Evolutionary conservation across 1,140 invertebrate species (phyloP).

Genomic region (Drosophila prosaltans): DNA sequence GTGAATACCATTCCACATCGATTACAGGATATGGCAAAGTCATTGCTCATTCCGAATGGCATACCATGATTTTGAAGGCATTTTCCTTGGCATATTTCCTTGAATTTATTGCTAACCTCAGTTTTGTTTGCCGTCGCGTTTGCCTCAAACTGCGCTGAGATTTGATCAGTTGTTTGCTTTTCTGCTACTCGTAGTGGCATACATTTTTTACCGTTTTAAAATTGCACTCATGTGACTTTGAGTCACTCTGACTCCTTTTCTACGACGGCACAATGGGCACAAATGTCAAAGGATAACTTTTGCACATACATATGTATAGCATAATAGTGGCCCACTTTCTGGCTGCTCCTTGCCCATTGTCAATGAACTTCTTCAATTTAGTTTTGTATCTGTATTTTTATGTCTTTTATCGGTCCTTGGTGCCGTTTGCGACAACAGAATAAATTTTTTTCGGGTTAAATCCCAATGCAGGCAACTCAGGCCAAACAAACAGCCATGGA

Average conservation of each 20-base stretch:
- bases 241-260: not conserved
- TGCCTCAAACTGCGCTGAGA: conserved; percentile 48
- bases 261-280: conserved; percentile 40
- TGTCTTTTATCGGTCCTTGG: conserved; percentile 50
- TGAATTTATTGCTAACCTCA: conserved; percentile 58
- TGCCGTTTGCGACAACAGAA: conserved; percentile 58
- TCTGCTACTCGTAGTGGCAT: conserved; percentile 23
- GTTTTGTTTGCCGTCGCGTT: conserved; percentile 35
- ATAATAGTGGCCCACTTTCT: not conserved
- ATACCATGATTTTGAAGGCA: conserved; percentile 18
- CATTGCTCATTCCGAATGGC: not conserved
- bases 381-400: conserved; percentile 48
- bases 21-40: not conserved
- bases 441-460: conserved; percentile 46
- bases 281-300: conserved; percentile 32
- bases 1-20: not conserved
- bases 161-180: conserved; percentile 64
- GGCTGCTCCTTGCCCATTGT: conserved; percentile 21
- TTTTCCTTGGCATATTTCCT: conserved; percentile 23
- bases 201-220: conserved; percentile 59
- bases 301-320: not conserved
- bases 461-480: conserved; percentile 56
- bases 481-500: conserved; percentile 39
- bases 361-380: conserved; percentile 50
- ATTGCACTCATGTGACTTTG: conserved; percentile 58